Evolutionary conservation across 2,888 invertebrate species (phyloP).

Genomic region (Stegana nigrithorax): DNA sequence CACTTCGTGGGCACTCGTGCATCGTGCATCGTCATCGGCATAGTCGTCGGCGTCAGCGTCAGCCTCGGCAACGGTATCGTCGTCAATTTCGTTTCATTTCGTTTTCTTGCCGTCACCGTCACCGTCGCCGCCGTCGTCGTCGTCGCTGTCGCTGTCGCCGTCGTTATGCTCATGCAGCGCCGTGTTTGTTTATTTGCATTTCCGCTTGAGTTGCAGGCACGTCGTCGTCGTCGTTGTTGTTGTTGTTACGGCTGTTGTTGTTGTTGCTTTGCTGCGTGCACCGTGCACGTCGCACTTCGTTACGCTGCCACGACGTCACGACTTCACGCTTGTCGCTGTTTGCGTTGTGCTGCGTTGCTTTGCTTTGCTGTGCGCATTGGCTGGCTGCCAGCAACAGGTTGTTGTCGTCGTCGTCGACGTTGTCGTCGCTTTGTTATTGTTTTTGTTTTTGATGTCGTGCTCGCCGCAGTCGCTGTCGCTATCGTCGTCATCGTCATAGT

Average conservation of each 20-base stretch:
- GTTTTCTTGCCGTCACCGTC: neutral
- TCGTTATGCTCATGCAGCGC: slow-evolving; percentile 17
- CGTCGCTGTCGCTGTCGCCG: neutral
- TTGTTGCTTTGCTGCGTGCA: too few species aligned
- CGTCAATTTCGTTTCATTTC: neutral
- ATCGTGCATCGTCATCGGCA: neutral
- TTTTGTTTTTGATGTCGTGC: slow-evolving; percentile 25
- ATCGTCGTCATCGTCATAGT: slow-evolving; percentile 41
- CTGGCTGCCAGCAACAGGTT: too few species aligned
- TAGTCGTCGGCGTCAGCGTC: neutral
- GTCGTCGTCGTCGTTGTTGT: slow-evolving; percentile 48
- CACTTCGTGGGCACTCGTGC: neutral
- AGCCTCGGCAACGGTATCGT: neutral
- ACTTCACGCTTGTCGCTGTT: too few species aligned
- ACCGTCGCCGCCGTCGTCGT: neutral
- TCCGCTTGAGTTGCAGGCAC: slow-evolving; percentile 56
- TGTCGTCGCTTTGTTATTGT: slow-evolving; percentile 23
- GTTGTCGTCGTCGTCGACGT: too few species aligned
- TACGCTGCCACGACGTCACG: too few species aligned
- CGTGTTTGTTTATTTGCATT: slow-evolving; percentile 62
- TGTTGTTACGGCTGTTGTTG: slow-evolving; percentile 19
- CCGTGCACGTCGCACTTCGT: too few species aligned
- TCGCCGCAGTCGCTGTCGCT: neutral
- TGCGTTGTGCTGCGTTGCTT: too few species aligned
- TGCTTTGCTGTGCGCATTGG: too few species aligned